Percentiles rank a stretch among this genome's conserved stretches.
Conservation (phyloP, 2,888 invertebrate species). For the Leucophora obtusa region DNA sequence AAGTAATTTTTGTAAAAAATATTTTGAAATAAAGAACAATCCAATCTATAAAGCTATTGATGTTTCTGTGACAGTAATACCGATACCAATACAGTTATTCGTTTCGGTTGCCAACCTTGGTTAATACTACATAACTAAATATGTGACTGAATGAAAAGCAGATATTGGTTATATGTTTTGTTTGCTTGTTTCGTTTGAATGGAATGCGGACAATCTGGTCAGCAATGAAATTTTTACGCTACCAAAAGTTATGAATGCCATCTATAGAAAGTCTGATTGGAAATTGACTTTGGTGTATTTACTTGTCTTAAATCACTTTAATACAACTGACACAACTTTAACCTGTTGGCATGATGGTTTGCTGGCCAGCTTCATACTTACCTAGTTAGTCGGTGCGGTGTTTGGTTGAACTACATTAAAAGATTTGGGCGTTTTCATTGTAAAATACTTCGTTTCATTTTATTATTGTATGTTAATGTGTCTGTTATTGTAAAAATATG, state of each 20-base stretch:
- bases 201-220: slow-evolving; percentile 77
- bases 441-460: not conserved
- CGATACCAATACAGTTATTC: no score
- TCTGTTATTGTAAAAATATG: slow-evolving; percentile 8
- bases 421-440: slow-evolving; percentile 1
- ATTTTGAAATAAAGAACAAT: no score
- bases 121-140: no score
- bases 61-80: no score
- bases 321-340: slow-evolving; percentile 36
- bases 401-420: slow-evolving; percentile 8
- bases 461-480: not conserved
- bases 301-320: slow-evolving; percentile 22
- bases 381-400: not conserved
- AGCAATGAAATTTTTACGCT: slow-evolving; percentile 73
- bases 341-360: slow-evolving; percentile 32
- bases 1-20: no score
- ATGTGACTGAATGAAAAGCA: slow-evolving; percentile 3
- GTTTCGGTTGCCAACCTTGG: no score
- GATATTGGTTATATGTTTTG: slow-evolving; percentile 29
- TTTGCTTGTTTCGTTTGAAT: slow-evolving; percentile 70
- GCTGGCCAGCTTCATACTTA: not conserved
- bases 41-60: no score
- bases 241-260: slow-evolving; percentile 69
- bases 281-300: slow-evolving; percentile 46
- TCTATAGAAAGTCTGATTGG: slow-evolving; percentile 65